A percentile compares a stretch with the other conserved stretches of the same genome.
These are phyloP conservation scores for Ellobius talpinus DNA, from an alignment of 2,113 vertebrate genomes.

Conservation along the genomic window DNA sequence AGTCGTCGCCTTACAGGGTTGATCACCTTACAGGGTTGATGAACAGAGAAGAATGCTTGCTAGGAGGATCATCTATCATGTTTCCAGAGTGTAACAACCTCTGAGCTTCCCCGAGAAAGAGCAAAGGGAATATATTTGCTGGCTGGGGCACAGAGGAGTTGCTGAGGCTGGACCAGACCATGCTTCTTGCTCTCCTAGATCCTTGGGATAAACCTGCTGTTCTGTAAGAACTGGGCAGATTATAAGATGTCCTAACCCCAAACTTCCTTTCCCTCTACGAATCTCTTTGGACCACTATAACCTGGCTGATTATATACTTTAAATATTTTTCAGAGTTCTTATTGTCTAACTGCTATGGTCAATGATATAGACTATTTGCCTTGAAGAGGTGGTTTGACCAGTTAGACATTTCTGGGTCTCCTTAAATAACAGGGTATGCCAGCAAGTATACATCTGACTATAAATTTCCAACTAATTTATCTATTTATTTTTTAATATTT, in stretches of 20 bases:
- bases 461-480: not conserved
- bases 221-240: conserved; percentile 51
- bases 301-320: conserved; percentile 20
- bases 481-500: not conserved
- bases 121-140: conserved; percentile 41
- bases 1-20: not conserved
- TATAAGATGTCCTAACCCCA: conserved; percentile 26
- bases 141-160: not conserved
- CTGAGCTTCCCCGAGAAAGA: not conserved
- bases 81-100: not conserved
- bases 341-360: not conserved
- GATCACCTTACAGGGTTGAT: not conserved
- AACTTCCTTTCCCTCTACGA: conserved; percentile 46
- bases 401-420: not conserved
- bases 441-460: not conserved
- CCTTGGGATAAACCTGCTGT: not conserved
- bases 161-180: not conserved
- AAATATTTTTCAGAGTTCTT: conserved; percentile 11
- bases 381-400: not conserved
- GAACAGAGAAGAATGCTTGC: not conserved
- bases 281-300: conserved; percentile 38
- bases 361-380: not conserved
- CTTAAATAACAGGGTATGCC: not conserved
- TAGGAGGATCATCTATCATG: not conserved
- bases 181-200: conserved; percentile 8